Base-by-base conservation (phyloP, 2,888 invertebrate species). In the Artemia sp. region DNA sequence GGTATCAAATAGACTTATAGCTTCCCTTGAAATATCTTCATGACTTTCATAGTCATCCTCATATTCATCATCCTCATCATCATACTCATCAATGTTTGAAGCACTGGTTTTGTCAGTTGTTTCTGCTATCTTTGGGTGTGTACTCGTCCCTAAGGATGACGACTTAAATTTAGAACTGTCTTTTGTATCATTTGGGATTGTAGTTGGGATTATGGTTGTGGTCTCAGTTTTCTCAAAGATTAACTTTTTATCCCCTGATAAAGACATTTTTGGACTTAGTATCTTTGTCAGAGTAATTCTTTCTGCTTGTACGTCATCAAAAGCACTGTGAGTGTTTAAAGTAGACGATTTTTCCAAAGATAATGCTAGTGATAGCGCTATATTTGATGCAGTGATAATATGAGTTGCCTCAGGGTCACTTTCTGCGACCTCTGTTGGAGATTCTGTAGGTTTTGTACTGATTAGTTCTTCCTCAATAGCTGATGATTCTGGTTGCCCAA, bases 261-360 rank as follows among this genome's bases (percentile, higher is more conserved):
- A 38, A n/a, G 24, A n/a, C 24, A 19, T 8, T n/a, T 58, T 58
- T 10, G 64, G 64, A 10, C 64, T 58, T 19, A 58, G n/a, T 58
- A 58, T n/a, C 24, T 58, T 58, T 19, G 14, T 58, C 64, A 58
- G 12, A 24, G 64, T 58, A 58, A 58, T 58, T 58, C 64, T n/a
- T 10, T 58, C 64, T 24, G n/a, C 64, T 58, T 58, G 64, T 19
- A 58, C 64, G n/a, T 58, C 64, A 24, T 58, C 64, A 38, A 38
- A 38, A 38, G 38, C 38, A 58, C 64, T 11, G 64, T 58, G n/a
- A n/a, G 64, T 58, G 11, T 58, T n/a, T 11, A 58, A 24, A 19
- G n/a, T 24, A 8, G 24, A n/a, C 3, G 64, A n/a, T 10, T 58
- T 12, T 38, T 38, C 38, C 6, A 5, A 5, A 38, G 38, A 38